phyloP scores from a whole-genome alignment of 2,113 vertebrate species.

The Notothenia rossii region DNA sequence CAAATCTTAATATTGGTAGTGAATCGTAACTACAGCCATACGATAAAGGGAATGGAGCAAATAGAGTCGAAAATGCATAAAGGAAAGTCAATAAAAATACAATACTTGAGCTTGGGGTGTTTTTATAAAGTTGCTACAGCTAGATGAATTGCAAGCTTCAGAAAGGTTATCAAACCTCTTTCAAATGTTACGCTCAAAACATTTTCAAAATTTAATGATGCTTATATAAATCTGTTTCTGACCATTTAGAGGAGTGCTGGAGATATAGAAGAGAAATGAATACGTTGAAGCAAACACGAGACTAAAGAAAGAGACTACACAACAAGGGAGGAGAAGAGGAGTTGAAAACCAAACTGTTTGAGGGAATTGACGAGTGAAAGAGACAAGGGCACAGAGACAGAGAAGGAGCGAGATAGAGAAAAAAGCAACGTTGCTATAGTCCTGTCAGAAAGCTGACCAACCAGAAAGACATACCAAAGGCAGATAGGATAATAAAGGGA shows the following conservation, averaged over 20 bases:
- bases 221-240: slow-evolving; percentile 18
- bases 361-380: slow-evolving; percentile 39
- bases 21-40: background rate
- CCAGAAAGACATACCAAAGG: slow-evolving; percentile 14
- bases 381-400: slow-evolving; percentile 26
- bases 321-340: slow-evolving; percentile 16
- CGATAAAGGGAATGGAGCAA: background rate
- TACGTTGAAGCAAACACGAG: slow-evolving; percentile 19
- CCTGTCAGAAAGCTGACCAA: slow-evolving; percentile 46
- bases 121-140: background rate
- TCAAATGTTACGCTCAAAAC: slow-evolving; percentile 8
- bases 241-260: slow-evolving; percentile 4
- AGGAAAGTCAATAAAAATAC: background rate
- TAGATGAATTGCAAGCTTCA: slow-evolving; percentile 7
- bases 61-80: background rate
- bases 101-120: background rate
- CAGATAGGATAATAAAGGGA: slow-evolving; percentile 49
- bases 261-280: slow-evolving; percentile 37
- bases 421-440: background rate
- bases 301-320: slow-evolving; percentile 19
- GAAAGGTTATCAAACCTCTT: slow-evolving; percentile 39
- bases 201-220: slow-evolving; percentile 26
- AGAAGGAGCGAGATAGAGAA: slow-evolving; percentile 6
- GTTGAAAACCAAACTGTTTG: slow-evolving; percentile 20
- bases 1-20: background rate